phyloP scores from a whole-genome alignment of 2,888 invertebrate species.

The Nudaria mundana region DNA sequence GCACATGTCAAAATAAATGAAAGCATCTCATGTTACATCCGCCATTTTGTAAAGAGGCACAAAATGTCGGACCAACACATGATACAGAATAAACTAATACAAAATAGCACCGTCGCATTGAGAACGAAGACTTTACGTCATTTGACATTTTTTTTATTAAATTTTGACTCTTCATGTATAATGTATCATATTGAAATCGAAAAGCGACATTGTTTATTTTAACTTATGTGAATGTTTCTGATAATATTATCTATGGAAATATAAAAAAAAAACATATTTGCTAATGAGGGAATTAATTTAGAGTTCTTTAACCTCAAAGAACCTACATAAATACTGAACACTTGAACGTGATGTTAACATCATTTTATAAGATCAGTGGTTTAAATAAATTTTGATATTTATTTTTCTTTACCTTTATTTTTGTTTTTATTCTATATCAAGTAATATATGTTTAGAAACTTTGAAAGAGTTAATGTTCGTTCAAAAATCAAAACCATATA shows the following conservation, averaged over 20 bases:
- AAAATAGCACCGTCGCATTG: constrained; percentile 46
- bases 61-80: constrained; percentile 58
- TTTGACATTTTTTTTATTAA: constrained; percentile 42
- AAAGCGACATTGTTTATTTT: constrained; percentile 17
- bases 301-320: not conserved
- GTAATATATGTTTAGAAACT: no score
- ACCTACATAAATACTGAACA: no score
- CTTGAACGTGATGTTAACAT: no score
- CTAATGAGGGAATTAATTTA: not conserved
- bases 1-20: not conserved
- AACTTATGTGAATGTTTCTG: constrained; percentile 18
- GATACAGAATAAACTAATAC: constrained; percentile 60
- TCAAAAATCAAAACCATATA: no score
- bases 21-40: constrained; percentile 12
- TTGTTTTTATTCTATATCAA: no score
- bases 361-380: no score
- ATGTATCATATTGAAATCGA: constrained; percentile 43
- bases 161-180: constrained; percentile 42
- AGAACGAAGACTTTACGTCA: constrained; percentile 56
- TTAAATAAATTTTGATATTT: no score
- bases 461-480: no score
- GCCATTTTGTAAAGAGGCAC: constrained; percentile 36
- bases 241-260: constrained; percentile 10
- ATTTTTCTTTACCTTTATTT: no score
- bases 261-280: not conserved